These are phyloP conservation scores for Echinarachnius parma DNA, from an alignment of 53 echinoderm and acorn worm species.

Conservation along the genomic window DNA sequence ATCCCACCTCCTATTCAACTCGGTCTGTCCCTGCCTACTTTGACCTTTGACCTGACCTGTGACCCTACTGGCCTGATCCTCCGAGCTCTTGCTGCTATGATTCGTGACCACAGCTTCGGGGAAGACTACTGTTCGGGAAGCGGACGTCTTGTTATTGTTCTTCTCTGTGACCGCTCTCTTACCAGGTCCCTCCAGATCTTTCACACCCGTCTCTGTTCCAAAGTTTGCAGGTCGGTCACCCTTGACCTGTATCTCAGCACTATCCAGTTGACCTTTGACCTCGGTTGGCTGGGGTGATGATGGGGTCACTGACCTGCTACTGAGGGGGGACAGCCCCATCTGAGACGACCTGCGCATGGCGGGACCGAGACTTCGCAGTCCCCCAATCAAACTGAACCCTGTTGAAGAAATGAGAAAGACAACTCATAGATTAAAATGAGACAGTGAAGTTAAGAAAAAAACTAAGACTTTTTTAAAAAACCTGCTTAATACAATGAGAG, in stretches of 20 bases:
- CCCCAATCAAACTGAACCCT: conserved; percentile 38
- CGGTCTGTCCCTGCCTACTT: no score
- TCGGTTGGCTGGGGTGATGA: no score
- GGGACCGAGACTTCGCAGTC: conserved; percentile 21
- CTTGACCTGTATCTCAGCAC: no score
- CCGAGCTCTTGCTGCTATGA: not conserved
- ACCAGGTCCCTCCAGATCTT: not conserved
- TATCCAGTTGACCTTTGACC: no score
- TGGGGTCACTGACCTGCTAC: not conserved
- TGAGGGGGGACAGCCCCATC: not conserved
- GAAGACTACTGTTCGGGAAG: not conserved
- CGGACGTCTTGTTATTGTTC: not conserved
- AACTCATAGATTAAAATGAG: no score
- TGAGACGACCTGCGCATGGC: conserved; percentile 13
- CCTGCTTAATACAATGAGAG: no score
- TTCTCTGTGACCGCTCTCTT: not conserved
- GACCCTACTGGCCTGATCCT: no score
- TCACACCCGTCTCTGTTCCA: not conserved
- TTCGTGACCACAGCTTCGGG: not conserved
- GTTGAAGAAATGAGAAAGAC: no score
- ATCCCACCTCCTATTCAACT: no score
- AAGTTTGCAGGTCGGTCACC: not conserved
- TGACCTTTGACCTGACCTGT: no score
- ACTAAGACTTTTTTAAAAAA: no score
- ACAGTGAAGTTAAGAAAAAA: no score